Evolutionary conservation across 2,113 vertebrate species (phyloP), one percentile per base, ranked within the genome.

Genomic region (Engystomops pustulosus): DNA sequence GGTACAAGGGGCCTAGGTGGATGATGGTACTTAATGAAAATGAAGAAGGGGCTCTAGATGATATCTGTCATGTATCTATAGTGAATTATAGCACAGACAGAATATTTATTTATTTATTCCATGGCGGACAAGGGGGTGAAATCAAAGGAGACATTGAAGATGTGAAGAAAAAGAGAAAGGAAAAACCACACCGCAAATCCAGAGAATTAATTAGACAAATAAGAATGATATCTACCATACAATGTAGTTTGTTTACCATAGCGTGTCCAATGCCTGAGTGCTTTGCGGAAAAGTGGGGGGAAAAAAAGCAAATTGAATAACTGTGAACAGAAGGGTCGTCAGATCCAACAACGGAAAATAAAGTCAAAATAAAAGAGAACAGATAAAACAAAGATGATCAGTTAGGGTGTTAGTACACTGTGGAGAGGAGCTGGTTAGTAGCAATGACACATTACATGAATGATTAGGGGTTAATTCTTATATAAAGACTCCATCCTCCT

Each of bases 241-340:
- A 99, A 98, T 99, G 97, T 96, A 99, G 98, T 99, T 98, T 99
- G 97, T 99, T 99, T 99, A 99, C 98, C 98, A 99, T 99, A 99
- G 97, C 97, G 97, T 99, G 98, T 99, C 98, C 98, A 98, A 99
- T 99, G 98, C 98, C 97, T 98, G 98, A 98, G 96, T 98, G 98
- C 98, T 99, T 99, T 98, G 96, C 95, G 93, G 91, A 97, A 96
- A 98, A 97, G 97, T 97, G 85, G 96, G 96, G 95, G 62, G 32
- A 67, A 67, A 96, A 96, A 98, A 98, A 99, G 97, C 96, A 99
- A 98, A 98, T 97, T 98, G 96, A 99, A 97, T 95, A 99, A 96
- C 96, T 92, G 95, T 98, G 97, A 99, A 99, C 97, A 98, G 95
- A 99, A 97, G 95, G 96, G 96, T 96, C 98, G 97, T 78, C 99